phyloP scores from a whole-genome alignment of 2,113 vertebrate genomes.

The Fulmarus glacialis region DNA sequence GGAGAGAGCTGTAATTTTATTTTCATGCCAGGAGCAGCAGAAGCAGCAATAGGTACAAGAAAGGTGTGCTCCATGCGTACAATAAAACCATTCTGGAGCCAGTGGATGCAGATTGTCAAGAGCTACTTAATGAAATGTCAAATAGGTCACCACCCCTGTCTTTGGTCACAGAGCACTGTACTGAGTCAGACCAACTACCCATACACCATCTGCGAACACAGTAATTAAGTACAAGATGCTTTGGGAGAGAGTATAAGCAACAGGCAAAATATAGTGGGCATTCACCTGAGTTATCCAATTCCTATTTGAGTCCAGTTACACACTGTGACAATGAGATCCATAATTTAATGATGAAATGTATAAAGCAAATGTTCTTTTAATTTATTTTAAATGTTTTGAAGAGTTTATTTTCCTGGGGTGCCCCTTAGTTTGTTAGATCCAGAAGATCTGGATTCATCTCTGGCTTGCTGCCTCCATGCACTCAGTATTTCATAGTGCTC shows the following conservation, averaged over 20 bases:
- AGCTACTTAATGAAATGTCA: not conserved
- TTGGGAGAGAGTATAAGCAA: not conserved
- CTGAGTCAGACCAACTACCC: not conserved
- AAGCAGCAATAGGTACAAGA: not conserved
- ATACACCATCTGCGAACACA: not conserved
- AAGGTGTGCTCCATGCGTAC: accelerated
- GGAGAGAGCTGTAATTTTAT: not conserved
- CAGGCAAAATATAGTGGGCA: not conserved
- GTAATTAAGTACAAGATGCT: not conserved
- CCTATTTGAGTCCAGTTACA: not conserved
- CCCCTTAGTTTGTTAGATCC: not conserved
- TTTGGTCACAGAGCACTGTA: not conserved
- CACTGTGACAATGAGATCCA: not conserved
- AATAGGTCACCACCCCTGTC: not conserved
- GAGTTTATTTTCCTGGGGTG: not conserved
- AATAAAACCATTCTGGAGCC: not conserved
- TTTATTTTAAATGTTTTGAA: not conserved
- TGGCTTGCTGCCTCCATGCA: not conserved
- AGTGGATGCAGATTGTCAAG: not conserved
- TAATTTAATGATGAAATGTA: not conserved
- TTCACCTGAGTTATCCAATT: not conserved
- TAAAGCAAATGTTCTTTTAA: not conserved
- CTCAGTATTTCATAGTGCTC: not conserved
- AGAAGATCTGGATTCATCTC: not conserved
- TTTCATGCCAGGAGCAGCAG: not conserved